Percentiles rank a stretch among this genome's conserved stretches.
phyloP scores from a whole-genome alignment of 2,888 invertebrate genomes.

The Oxystoma pomonae region DNA sequence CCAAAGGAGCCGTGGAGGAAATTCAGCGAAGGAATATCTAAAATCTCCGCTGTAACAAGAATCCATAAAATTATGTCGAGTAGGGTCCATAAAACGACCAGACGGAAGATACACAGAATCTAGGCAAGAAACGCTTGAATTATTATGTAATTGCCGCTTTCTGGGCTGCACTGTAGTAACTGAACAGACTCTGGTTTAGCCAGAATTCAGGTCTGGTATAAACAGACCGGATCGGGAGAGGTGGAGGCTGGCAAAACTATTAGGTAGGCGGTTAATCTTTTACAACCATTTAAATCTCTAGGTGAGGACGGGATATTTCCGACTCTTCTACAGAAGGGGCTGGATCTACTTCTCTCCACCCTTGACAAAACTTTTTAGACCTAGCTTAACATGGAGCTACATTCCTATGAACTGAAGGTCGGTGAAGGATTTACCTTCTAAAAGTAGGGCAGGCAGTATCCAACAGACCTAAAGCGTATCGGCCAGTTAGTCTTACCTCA shows the following conservation, averaged over 20 bases:
- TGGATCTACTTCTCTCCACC: slow-evolving; percentile 4
- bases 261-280: slow-evolving; percentile 12
- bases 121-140: neutral
- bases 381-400: slow-evolving; percentile 7
- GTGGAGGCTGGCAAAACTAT: neutral
- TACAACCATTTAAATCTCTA: slow-evolving; percentile 18
- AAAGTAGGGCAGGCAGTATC: too few species aligned
- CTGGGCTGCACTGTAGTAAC: neutral
- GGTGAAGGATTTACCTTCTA: too few species aligned
- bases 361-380: neutral
- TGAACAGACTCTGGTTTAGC: neutral
- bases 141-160: neutral
- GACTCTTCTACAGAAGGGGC: slow-evolving; percentile 15
- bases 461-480: too few species aligned
- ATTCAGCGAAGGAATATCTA: slow-evolving; percentile 7
- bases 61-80: slow-evolving; percentile 7
- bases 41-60: neutral
- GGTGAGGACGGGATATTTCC: slow-evolving; percentile 13
- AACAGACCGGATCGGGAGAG: neutral
- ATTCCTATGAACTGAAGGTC: slow-evolving; percentile 3
- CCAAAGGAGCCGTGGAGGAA: slow-evolving; percentile 11
- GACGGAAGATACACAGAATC: neutral
- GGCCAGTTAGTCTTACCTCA: too few species aligned
- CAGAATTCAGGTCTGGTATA: too few species aligned
- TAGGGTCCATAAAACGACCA: neutral